These are phyloP conservation scores for Atethmia centrago DNA, from an alignment of 2,888 invertebrate species.

Conservation along the genomic window DNA sequence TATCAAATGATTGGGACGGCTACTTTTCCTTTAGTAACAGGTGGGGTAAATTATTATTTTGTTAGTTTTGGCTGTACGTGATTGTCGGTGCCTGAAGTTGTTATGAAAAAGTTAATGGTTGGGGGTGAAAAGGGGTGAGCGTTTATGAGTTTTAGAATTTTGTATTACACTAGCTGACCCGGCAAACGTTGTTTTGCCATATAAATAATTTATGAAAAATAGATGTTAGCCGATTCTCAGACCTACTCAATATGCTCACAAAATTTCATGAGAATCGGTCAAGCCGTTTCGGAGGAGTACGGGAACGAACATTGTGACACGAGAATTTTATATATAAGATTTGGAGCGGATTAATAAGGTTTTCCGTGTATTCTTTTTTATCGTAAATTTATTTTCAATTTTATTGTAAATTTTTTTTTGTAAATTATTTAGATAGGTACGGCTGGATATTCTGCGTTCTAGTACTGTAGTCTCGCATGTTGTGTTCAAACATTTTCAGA, in stretches of 20 bases:
- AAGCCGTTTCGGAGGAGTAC: too few species aligned
- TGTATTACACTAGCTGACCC: not conserved
- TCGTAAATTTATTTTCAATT: too few species aligned
- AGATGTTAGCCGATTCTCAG: too few species aligned
- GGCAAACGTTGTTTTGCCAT: too few species aligned
- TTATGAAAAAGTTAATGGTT: constrained; percentile 58
- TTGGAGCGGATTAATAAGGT: not conserved
- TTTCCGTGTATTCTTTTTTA: not conserved
- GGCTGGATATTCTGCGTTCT: not conserved
- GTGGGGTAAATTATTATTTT: constrained; percentile 71
- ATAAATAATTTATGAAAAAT: too few species aligned
- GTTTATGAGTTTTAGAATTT: constrained; percentile 26
- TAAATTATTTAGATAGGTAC: not conserved
- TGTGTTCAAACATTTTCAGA: too few species aligned
- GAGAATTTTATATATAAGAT: too few species aligned
- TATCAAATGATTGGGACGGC: constrained; percentile 79
- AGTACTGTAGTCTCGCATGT: too few species aligned
- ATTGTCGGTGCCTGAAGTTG: constrained; percentile 44
- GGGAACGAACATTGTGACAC: too few species aligned
- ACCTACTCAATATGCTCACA: too few species aligned
- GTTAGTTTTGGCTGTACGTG: constrained; percentile 63
- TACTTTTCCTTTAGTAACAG: constrained; percentile 65
- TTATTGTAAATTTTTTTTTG: too few species aligned
- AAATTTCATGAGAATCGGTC: too few species aligned
- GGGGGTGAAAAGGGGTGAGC: constrained; percentile 9